phyloP scores from a whole-genome alignment of 2,113 vertebrate species.

The Python bivittatus region DNA sequence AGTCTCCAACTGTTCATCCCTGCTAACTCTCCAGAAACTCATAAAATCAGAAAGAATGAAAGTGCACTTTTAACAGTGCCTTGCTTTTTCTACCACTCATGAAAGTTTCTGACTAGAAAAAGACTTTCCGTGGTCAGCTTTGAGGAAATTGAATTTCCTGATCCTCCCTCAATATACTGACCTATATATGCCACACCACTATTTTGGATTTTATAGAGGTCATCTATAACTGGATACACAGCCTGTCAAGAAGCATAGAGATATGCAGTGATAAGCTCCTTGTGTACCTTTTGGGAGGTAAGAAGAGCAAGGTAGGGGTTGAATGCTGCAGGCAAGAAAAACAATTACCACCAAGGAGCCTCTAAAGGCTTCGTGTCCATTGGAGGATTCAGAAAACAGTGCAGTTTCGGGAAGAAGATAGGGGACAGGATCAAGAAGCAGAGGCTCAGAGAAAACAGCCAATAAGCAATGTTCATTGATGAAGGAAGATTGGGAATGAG shows the following conservation, averaged over 20 bases:
- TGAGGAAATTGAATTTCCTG: not conserved
- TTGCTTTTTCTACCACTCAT: not conserved
- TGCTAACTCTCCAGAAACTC: not conserved
- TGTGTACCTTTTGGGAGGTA: not conserved
- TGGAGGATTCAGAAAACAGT: not conserved
- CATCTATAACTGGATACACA: not conserved
- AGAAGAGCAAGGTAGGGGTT: not conserved
- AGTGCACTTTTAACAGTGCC: not conserved
- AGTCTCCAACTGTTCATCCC: conserved; percentile 13
- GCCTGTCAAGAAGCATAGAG: not conserved
- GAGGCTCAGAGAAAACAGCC: not conserved
- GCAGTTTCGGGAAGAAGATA: not conserved
- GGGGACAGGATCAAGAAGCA: not conserved
- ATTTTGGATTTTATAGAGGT: not conserved
- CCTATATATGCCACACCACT: not conserved
- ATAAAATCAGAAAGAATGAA: not conserved
- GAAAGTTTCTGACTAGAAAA: not conserved
- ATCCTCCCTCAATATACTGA: not conserved
- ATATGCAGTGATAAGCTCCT: not conserved
- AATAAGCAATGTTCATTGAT: no score
- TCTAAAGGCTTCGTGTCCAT: not conserved
- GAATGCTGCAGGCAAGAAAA: not conserved
- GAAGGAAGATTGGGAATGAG: not conserved
- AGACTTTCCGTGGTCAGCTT: not conserved
- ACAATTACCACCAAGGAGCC: not conserved